Evolutionary conservation across 2,888 invertebrate species (phyloP).

Genomic region (Chrysopilus asiliformis): DNA sequence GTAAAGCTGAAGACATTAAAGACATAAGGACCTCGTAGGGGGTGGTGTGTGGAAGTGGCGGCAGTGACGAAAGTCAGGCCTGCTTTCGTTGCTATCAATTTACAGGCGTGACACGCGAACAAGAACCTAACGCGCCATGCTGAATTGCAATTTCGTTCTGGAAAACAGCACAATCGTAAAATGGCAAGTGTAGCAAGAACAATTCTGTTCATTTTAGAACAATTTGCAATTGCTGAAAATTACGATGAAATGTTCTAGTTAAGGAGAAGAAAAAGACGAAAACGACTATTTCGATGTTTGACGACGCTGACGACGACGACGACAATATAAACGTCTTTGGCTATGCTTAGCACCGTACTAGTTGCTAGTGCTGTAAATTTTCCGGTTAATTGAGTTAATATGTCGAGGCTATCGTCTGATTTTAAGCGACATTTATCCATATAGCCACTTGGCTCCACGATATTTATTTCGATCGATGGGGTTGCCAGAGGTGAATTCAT

Average conservation of each 20-base stretch:
- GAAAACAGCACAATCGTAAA: not conserved
- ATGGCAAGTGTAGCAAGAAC: not conserved
- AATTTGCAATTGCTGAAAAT: constrained; percentile 2
- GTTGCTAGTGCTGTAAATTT: not conserved
- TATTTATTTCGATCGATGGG: no score
- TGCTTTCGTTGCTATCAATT: not conserved
- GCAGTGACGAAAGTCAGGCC: not conserved
- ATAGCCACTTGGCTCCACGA: not conserved
- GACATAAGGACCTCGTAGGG: no score
- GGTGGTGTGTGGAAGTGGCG: no score
- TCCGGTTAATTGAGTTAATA: not conserved
- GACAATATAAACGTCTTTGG: no score
- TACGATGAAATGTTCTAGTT: not conserved
- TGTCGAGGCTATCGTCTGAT: not conserved
- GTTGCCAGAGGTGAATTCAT: no score
- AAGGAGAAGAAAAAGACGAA: not conserved
- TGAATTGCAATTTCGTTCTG: not conserved
- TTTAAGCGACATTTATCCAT: not conserved
- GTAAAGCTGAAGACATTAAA: no score
- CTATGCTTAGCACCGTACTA: no score
- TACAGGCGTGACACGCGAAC: constrained; percentile 7
- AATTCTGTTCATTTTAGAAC: constrained; percentile 1
- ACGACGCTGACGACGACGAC: no score
- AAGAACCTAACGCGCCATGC: constrained; percentile 1
- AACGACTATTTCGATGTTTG: no score